phyloP scores from a whole-genome alignment of 2,113 vertebrate genomes.

The Nothocercus julius region DNA sequence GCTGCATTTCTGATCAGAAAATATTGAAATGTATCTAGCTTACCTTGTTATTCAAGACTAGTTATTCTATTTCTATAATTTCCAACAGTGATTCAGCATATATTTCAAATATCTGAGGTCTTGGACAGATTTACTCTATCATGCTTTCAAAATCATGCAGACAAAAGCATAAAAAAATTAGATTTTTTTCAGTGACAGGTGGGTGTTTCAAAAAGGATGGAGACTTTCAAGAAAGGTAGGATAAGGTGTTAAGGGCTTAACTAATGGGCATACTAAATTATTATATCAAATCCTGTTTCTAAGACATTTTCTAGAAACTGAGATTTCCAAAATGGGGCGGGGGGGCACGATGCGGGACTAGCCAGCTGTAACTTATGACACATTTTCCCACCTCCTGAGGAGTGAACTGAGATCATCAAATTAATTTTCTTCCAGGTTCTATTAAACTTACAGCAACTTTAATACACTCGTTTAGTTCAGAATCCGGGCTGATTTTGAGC shows the following conservation, averaged over 20 bases:
- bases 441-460: not conserved
- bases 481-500: not conserved
- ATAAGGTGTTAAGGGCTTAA: not conserved
- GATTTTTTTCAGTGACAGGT: not conserved
- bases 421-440: not conserved
- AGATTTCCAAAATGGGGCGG: not conserved
- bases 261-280: not conserved
- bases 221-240: not conserved
- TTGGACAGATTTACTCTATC: not conserved
- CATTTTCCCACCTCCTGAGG: not conserved
- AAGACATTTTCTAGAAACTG: not conserved
- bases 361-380: not conserved
- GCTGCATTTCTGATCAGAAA: constrained; percentile 65
- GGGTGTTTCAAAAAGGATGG: not conserved
- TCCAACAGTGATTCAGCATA: constrained; percentile 27
- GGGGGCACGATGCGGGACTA: rapidly evolving
- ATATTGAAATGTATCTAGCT: constrained; percentile 14
- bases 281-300: rapidly evolving
- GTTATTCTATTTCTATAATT: constrained; percentile 40
- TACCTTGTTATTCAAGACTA: constrained; percentile 30
- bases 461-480: not conserved
- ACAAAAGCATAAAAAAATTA: not conserved
- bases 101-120: not conserved
- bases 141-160: not conserved
- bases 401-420: rapidly evolving